Evolutionary conservation across 2,888 invertebrate genomes (phyloP), one percentile per base, ranked within the genome.

Genomic region (Euspilapteryx auroguttella): DNA sequence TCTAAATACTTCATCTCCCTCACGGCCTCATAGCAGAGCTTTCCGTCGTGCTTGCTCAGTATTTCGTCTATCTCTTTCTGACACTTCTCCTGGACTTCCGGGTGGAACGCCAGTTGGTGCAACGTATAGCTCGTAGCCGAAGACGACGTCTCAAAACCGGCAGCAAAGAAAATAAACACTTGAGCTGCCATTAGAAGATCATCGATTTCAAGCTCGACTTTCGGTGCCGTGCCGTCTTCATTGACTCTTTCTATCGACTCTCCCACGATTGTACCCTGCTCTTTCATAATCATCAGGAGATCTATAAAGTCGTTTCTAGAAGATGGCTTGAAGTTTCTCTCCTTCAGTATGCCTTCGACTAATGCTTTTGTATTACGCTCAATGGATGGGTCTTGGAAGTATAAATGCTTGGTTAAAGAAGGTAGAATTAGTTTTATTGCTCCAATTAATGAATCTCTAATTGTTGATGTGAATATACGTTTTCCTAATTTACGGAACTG

Each of bases 141-240:
- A 0, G 76, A 66, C 0, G 71, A 66, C 0, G 76, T 73, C 36
- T 75, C 73, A 20, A 65, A n/a, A n/a, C n/a, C n/a, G n/a, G n/a
- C n/a, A n/a, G n/a, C n/a, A n/a, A n/a, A n/a, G n/a, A n/a, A n/a
- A 75, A 3, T 35, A 12, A 58, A 57, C 3, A 58, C 49, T 37
- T 65, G 65, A 3, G 64, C 58, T 2, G 39, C 49, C 35, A 64
- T 42, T 23, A 44, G 39, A 10, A 38, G 29, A 1, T 46, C 34
- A 25, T 51, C 48, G 43, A 63, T 42, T 14, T 59, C 52, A 41
- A 59, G 38, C 29, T 55, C 51, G 0, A 48, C 50, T 7, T 33
- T 31, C 9, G 40, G 32, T 3, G 59, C 48, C 2, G 42, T 45
- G 0, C 66, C 66, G 14, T 62, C 54, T 1, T 34, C 24, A 23